Base-by-base conservation (phyloP, 2,113 vertebrate genomes). In the Verasper variegatus region DNA sequence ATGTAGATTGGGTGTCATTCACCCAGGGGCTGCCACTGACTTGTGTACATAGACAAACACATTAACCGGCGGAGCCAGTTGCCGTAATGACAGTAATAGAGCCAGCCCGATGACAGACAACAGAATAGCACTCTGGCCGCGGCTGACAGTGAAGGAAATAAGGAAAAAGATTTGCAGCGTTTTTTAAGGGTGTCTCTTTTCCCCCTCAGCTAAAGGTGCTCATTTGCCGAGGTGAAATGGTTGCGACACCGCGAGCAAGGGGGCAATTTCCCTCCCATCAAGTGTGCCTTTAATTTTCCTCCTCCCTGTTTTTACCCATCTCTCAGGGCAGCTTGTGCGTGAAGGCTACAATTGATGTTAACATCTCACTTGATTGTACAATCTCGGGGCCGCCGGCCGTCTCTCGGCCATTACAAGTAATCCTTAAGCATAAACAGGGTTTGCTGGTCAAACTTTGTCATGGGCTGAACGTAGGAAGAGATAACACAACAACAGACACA, bases 1-100 rank as follows among this genome's bases (percentile, higher is more conserved):
- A 93, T 94, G 93, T 89, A 94, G 92, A 95, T 95, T 92, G 93
- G 73, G 71, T 92, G 93, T 93, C 93, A 95, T 86, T 94, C 92
- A 95, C 45, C 42, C 27, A 17, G 20, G 0, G 31, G 67, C 71
- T 11, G 58, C 31, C 69, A 20, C 61, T 18, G 83, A 70, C 81
- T 89, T 86, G 91, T 82, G 73, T 89, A 84, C 86, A 74, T 59
- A 78, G 89, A 94, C 89, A 94, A 93, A 93, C 91, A 92, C 91
- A 91, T 91, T 92, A 92, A 92, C 85, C 80, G 80, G 69, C n/a
- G 49, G 82, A 76, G 84, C 80, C 81, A 70, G 85, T 71, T 60
- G 82, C 88, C 24, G 55, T 94, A 94, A 94, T 93, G 90, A 94
- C 92, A 91, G 91, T 91, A 87, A 93, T 93, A 92, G 75, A 91